phyloP scores from a whole-genome alignment of 2,888 invertebrate genomes.

The Holacanthella duospinosa region DNA sequence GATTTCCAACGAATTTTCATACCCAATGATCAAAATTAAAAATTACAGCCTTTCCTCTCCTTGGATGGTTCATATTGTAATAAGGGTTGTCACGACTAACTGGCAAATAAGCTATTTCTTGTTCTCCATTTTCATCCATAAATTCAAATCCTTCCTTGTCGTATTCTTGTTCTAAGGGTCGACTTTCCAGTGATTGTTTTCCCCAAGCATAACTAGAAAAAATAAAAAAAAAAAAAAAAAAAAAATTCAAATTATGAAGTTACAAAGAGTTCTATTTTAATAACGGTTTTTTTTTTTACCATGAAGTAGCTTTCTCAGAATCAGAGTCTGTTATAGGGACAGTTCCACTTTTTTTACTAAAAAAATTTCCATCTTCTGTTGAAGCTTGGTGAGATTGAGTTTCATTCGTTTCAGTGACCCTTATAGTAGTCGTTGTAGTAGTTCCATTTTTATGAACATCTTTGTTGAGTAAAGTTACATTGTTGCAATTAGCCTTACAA shows the following conservation, averaged over 20 bases:
- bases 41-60: slow-evolving; percentile 33
- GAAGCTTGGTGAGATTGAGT: neutral
- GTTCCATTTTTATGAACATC: neutral
- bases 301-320: neutral
- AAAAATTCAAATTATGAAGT: too few species aligned
- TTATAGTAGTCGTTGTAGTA: neutral
- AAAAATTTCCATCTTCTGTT: neutral
- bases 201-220: neutral
- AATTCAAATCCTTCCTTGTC: neutral
- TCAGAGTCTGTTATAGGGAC: neutral
- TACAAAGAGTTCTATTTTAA: too few species aligned
- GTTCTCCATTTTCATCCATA: neutral
- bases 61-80: slow-evolving; percentile 26
- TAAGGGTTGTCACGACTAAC: slow-evolving; percentile 20
- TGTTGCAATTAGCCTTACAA: neutral
- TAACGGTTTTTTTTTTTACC: neutral
- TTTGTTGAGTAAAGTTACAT: neutral
- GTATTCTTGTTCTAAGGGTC: neutral
- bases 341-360: neutral
- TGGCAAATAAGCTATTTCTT: slow-evolving; percentile 20
- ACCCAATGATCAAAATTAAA: slow-evolving; percentile 34
- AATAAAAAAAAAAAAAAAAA: too few species aligned
- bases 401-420: neutral
- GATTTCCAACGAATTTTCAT: slow-evolving; percentile 8
- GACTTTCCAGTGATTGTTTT: neutral